Percentiles rank a stretch among this genome's conserved stretches.
Evolutionary conservation across 2,797 vertebrate genomes (phyloP).

Genomic region (Sphaeramia orbicularis): DNA sequence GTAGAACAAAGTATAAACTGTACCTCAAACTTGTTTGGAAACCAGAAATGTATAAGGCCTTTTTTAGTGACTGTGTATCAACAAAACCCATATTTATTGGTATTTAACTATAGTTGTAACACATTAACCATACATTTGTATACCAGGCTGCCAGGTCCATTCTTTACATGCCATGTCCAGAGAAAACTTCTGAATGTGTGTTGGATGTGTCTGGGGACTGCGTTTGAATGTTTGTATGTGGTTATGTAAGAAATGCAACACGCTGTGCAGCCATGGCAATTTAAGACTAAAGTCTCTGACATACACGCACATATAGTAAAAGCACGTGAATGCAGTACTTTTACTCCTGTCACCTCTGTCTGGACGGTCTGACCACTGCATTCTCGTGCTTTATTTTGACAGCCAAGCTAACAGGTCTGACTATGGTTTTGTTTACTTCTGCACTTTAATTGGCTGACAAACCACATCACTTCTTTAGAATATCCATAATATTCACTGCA

Average conservation of each 20-base stretch:
- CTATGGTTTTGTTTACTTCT: slow-evolving; percentile 23
- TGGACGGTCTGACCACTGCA: slow-evolving; percentile 27
- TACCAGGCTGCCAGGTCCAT: background rate
- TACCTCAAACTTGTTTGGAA: background rate
- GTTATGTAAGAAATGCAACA: slow-evolving; percentile 51
- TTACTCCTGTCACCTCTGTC: slow-evolving; percentile 18
- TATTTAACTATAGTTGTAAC: too few relatives aligned
- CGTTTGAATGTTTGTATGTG: slow-evolving; percentile 39
- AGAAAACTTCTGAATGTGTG: slow-evolving; percentile 30
- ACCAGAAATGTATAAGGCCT: background rate
- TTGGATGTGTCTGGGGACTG: slow-evolving; percentile 16
- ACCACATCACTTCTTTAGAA: slow-evolving; percentile 23
- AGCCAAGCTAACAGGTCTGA: slow-evolving; percentile 30
- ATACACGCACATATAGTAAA: slow-evolving; percentile 23
- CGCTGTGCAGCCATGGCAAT: slow-evolving; percentile 18
- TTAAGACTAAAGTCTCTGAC: slow-evolving; percentile 28
- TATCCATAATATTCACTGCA: slow-evolving; percentile 7
- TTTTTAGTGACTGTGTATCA: too few relatives aligned
- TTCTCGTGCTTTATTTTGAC: slow-evolving; percentile 37
- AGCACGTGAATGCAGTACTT: slow-evolving; percentile 14
- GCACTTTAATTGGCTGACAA: slow-evolving; percentile 40
- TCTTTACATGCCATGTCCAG: slow-evolving; percentile 1
- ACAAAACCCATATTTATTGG: too few relatives aligned
- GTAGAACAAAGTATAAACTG: background rate
- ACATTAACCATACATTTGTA: background rate